Conservation (phyloP, 2,888 invertebrate species). For the Drosophila siamana region DNA sequence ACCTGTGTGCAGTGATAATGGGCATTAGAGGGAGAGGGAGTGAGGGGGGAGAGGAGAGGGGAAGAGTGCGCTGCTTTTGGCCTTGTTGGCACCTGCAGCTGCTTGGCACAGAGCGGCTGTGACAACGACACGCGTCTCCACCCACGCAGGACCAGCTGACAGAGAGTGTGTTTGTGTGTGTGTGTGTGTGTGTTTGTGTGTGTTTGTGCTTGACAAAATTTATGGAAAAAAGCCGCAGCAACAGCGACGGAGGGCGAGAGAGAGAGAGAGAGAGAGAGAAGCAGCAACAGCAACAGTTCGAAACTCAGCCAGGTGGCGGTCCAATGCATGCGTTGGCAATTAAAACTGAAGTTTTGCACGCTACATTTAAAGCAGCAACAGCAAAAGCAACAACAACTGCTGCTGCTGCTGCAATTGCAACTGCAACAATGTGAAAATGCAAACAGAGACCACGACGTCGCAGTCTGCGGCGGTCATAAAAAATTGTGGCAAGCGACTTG, state of each 20-base stretch:
- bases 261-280: background rate
- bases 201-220: slow-evolving; percentile 68
- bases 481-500: slow-evolving; percentile 56
- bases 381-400: slow-evolving; percentile 55
- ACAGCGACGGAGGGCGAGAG: too few relatives aligned
- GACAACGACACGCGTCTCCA: slow-evolving; percentile 31
- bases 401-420: slow-evolving; percentile 40
- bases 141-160: slow-evolving; percentile 33
- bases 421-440: slow-evolving; percentile 73
- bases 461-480: slow-evolving; percentile 59
- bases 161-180: slow-evolving; percentile 22
- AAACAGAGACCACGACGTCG: slow-evolving; percentile 43
- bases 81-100: slow-evolving; percentile 31
- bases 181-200: too few relatives aligned
- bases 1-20: background rate
- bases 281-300: slow-evolving; percentile 5
- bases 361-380: slow-evolving; percentile 72
- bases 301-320: slow-evolving; percentile 67
- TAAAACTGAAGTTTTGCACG: slow-evolving; percentile 79
- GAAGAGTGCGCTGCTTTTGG: slow-evolving; percentile 4
- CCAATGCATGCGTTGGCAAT: slow-evolving; percentile 77
- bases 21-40: background rate
- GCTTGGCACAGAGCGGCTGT: background rate
- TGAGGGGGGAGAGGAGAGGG: background rate
- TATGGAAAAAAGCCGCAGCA: slow-evolving; percentile 50